Evolutionary conservation across 1,140 invertebrate species (phyloP).

Genomic region (Patella vulgata): DNA sequence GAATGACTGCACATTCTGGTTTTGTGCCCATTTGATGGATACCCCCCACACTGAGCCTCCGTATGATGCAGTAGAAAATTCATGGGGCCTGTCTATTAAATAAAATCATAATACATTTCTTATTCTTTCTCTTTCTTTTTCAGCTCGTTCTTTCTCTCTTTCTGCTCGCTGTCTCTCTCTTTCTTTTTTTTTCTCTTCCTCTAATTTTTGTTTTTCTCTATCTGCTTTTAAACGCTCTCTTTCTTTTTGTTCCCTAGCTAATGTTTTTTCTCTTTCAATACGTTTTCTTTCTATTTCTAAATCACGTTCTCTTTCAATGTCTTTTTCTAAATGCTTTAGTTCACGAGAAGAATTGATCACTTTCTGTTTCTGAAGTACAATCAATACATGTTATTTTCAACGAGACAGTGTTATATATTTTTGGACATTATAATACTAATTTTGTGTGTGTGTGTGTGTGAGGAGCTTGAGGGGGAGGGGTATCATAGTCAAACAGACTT

Average conservation of each 20-base stretch:
- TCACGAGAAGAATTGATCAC: constrained; percentile 32
- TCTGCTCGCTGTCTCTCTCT: constrained; percentile 6
- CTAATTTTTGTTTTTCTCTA: constrained; percentile 17
- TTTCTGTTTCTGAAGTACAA: constrained; percentile 16
- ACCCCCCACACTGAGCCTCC: no score
- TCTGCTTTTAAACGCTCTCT: constrained; percentile 24
- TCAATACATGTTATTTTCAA: no score
- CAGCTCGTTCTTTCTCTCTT: constrained; percentile 14
- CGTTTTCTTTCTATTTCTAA: constrained; percentile 33
- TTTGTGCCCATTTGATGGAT: no score
- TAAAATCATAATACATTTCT: no score
- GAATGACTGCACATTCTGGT: no score
- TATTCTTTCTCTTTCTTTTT: constrained; percentile 14
- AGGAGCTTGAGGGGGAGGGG: no score
- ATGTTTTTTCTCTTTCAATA: constrained; percentile 20
- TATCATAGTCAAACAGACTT: no score
- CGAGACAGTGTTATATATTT: no score
- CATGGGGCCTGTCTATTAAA: no score
- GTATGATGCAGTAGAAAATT: no score
- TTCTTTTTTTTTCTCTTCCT: constrained; percentile 2
- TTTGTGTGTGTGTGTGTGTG: no score
- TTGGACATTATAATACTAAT: no score
- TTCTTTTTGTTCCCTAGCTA: constrained; percentile 23
- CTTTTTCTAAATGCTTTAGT: constrained; percentile 30
- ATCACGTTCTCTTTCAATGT: constrained; percentile 22